These are phyloP conservation scores for Antigone vipio DNA, from an alignment of 2,113 vertebrate species.

Conservation along the genomic window DNA sequence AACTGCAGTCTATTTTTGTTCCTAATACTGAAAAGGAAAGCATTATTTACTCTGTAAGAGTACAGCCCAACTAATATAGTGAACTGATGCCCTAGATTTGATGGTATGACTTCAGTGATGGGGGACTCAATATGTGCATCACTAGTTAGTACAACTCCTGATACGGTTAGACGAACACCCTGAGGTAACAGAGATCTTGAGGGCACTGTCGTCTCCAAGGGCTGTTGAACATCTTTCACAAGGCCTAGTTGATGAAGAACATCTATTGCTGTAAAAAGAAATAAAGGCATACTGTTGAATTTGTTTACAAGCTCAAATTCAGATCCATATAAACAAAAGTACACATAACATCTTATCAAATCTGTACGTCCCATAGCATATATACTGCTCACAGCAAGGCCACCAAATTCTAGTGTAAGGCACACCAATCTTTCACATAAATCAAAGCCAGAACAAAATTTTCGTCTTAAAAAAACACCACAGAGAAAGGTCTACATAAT, in stretches of 20 bases:
- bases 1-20: conserved; percentile 85
- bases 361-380: background rate
- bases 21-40: conserved; percentile 92
- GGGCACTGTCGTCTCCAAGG: conserved; percentile 56
- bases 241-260: conserved; percentile 87
- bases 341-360: background rate
- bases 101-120: conserved; percentile 73
- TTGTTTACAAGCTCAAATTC: background rate
- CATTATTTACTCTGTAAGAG: conserved; percentile 87
- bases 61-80: conserved; percentile 85
- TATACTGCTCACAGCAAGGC: background rate
- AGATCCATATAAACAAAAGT: background rate
- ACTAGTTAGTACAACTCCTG: conserved; percentile 80
- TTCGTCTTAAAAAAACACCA: background rate
- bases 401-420: background rate
- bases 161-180: conserved; percentile 69
- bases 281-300: conserved; percentile 38
- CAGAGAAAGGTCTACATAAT: background rate
- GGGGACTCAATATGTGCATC: conserved; percentile 80
- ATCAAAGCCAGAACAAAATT: background rate
- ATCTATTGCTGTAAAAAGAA: conserved; percentile 86
- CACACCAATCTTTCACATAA: background rate
- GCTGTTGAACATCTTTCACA: conserved; percentile 69
- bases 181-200: conserved; percentile 67
- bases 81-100: conserved; percentile 79